A percentile compares a stretch with the other conserved stretches of the same genome.
Evolutionary conservation across 2,888 invertebrate species (phyloP).

Genomic region (Himalopsyche anomala): DNA sequence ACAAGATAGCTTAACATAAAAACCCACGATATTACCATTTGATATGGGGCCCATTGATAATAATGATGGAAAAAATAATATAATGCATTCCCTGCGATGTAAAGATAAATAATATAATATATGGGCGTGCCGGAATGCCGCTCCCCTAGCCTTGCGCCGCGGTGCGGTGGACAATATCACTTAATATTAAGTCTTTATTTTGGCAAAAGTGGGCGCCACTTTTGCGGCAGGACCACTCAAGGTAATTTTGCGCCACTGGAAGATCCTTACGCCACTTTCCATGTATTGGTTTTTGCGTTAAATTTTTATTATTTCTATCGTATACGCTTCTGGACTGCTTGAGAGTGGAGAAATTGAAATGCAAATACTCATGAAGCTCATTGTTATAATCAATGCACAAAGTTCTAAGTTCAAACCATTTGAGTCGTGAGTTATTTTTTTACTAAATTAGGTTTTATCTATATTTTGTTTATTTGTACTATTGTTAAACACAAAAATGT

Average conservation of each 20-base stretch:
- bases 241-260: slow-evolving; percentile 7
- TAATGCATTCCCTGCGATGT: slow-evolving; percentile 2
- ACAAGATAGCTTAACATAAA: slow-evolving; percentile 12
- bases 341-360: too few relatives aligned
- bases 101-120: slow-evolving; percentile 19
- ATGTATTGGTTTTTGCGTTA: too few relatives aligned
- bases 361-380: too few relatives aligned
- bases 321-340: too few relatives aligned
- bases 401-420: too few relatives aligned
- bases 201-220: slow-evolving; percentile 19
- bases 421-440: too few relatives aligned
- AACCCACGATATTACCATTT: neutral
- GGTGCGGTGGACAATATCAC: slow-evolving; percentile 34
- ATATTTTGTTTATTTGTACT: too few relatives aligned
- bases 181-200: slow-evolving; percentile 34
- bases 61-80: slow-evolving; percentile 21
- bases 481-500: too few relatives aligned
- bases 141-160: slow-evolving; percentile 8
- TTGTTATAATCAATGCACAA: too few relatives aligned
- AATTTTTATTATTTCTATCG: too few relatives aligned
- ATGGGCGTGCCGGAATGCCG: neutral
- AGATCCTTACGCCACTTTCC: neutral
- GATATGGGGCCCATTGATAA: neutral
- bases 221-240: slow-evolving; percentile 16
- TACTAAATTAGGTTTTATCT: too few relatives aligned